Percentiles rank a stretch among this genome's conserved stretches.
Evolutionary conservation across 2,113 vertebrate genomes (phyloP).

Genomic region (Forbesichthys papilliferus): DNA sequence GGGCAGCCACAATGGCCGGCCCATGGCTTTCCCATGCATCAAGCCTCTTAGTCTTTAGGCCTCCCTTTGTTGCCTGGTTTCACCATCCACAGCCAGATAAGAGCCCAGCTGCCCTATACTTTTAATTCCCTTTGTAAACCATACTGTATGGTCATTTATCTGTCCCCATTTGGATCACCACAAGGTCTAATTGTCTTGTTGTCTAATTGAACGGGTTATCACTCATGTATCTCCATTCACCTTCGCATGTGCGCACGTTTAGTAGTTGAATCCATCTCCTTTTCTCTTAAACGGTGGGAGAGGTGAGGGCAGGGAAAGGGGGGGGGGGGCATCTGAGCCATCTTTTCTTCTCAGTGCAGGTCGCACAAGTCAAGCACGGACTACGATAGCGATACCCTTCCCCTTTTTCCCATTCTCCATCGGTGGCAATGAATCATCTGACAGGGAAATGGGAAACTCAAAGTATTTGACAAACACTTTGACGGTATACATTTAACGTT

Average conservation of each 20-base stretch:
- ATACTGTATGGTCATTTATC: constrained; percentile 83
- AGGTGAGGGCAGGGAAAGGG: background rate
- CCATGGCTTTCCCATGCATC: constrained; percentile 99
- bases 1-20: constrained; percentile 95
- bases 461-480: background rate
- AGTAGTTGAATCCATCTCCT: constrained; percentile 50
- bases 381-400: constrained; percentile 46
- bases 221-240: constrained; percentile 65
- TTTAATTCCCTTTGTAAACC: constrained; percentile 78
- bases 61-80: constrained; percentile 92
- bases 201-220: constrained; percentile 66
- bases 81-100: constrained; percentile 89
- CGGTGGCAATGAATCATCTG: background rate
- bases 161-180: constrained; percentile 56
- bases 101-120: constrained; percentile 91
- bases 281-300: constrained; percentile 45
- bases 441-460: background rate
- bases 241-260: constrained; percentile 73
- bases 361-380: constrained; percentile 72
- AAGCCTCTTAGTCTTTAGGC: constrained; percentile 86
- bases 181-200: constrained; percentile 20
- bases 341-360: constrained; percentile 56
- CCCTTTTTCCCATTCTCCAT: background rate
- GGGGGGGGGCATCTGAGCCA: constrained; percentile 62
- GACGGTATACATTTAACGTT: constrained; percentile 43